Percentiles rank a stretch among this genome's conserved stretches.
Evolutionary conservation across 1,140 invertebrate genomes (phyloP).

Genomic region (Neelides sp.): DNA sequence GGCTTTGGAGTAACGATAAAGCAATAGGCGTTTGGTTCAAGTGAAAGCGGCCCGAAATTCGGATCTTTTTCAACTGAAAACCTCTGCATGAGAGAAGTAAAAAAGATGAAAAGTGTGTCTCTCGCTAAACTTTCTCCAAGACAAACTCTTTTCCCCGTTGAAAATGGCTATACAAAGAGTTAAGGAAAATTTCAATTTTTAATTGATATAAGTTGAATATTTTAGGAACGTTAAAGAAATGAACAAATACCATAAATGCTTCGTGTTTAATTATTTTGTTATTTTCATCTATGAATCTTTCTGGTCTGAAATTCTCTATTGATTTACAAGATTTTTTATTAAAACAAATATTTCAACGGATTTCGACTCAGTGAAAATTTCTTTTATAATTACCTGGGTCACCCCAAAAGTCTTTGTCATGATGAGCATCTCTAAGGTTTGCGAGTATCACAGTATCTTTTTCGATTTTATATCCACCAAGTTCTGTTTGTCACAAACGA

Average conservation of each 20-base stretch:
- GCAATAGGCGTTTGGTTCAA: slow-evolving; percentile 19
- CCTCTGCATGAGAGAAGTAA: slow-evolving; percentile 27
- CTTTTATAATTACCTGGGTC: no score
- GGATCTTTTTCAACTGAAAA: slow-evolving; percentile 23
- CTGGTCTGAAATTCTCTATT: slow-evolving; percentile 35
- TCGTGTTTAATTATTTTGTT: slow-evolving; percentile 29
- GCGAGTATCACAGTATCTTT: slow-evolving; percentile 26
- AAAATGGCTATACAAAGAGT: no score
- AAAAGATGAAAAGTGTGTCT: slow-evolving; percentile 28
- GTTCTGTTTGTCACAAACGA: slow-evolving; percentile 14
- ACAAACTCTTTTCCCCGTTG: slow-evolving; percentile 1
- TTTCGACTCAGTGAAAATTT: no score
- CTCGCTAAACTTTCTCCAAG: slow-evolving; percentile 24
- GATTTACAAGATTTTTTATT: no score
- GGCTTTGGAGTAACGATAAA: slow-evolving; percentile 26
- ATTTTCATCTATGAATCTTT: slow-evolving; percentile 32
- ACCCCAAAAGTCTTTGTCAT: slow-evolving; percentile 34
- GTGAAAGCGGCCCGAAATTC: slow-evolving; percentile 2
- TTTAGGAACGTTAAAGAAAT: neutral
- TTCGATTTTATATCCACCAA: slow-evolving; percentile 25
- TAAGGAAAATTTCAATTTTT: neutral
- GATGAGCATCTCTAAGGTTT: slow-evolving; percentile 33
- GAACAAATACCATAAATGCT: slow-evolving; percentile 25
- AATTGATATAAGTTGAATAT: neutral
- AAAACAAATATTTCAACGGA: no score